Evolutionary conservation across 2,113 vertebrate genomes (phyloP), one percentile per base, ranked within the genome.

Genomic region (Chaenocephalus aceratus): DNA sequence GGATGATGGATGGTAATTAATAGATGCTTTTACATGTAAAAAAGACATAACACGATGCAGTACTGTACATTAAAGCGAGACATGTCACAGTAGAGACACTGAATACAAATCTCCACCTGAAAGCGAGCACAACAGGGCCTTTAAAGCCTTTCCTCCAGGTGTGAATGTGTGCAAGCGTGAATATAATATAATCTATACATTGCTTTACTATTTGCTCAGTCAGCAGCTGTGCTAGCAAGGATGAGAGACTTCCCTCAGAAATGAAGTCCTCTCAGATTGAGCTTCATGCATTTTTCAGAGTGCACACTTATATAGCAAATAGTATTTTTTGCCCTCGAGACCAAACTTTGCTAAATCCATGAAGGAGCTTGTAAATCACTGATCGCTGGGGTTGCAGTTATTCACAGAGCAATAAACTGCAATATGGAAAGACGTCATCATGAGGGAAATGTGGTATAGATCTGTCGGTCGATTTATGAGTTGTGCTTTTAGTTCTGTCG

Each of bases 211-310:
- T 80, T 79, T 74, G 78, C 80, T 75, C 48, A 56, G 53, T 85
- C 61, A 60, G 70, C 49, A 60, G 57, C 62, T 57, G n/a, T 11
- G 61, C 13, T 54, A 26, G 49, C 41, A 23, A 7, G 2, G 66
- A 76, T 41, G 72, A 9, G 68, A 11, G 62, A 48, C 30, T 0
- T 12, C 44, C 61, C 34, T 54, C 30, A 61, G 58, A 65, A 71
- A 51, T 45, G 21, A 52, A 74, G 10, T 34, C 53, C 9, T 61
- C 67, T 46, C 48, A 23, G 49, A 75, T 45, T 65, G 49, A 62
- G 54, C 64, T 64, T 76, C 72, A 57, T 89, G 77, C 76, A 87
- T 90, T 84, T 85, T 85, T 78, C 62, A 82, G 56, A 67, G 30
- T 41, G 36, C 23, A 70, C 12, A 68, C 79, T 83, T 52, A 34